These are phyloP conservation scores for Pyrocoelia pectoralis DNA, from an alignment of 2,888 invertebrate species.

Conservation along the genomic window DNA sequence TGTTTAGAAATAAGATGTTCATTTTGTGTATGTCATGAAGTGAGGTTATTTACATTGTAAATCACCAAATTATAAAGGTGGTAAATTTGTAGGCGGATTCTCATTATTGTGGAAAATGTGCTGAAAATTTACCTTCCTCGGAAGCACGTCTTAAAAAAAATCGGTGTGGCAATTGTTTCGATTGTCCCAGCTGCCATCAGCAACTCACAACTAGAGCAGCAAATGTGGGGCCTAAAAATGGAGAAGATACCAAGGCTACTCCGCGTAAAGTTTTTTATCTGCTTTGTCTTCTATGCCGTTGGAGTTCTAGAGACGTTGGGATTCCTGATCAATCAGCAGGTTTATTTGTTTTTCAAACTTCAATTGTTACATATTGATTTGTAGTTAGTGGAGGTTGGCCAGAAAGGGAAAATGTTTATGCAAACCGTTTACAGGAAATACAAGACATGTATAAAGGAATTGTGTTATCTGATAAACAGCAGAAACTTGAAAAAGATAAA, in stretches of 20 bases:
- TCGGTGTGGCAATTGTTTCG: slow-evolving; percentile 93
- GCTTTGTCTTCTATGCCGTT: slow-evolving; percentile 92
- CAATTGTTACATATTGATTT: slow-evolving; percentile 40
- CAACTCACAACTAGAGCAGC: slow-evolving; percentile 80
- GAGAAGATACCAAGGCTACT: slow-evolving; percentile 67
- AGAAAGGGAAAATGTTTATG: slow-evolving; percentile 81
- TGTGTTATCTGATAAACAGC: slow-evolving; percentile 86
- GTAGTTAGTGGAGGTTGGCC: slow-evolving; percentile 91
- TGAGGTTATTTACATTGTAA: slow-evolving; percentile 58
- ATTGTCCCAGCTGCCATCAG: slow-evolving; percentile 95
- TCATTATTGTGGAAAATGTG: slow-evolving; percentile 94
- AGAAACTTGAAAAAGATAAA: slow-evolving; percentile 84
- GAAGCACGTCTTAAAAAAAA: slow-evolving; percentile 96
- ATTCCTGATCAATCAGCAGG: slow-evolving; percentile 91
- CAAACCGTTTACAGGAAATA: slow-evolving; percentile 76
- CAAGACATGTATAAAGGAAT: slow-evolving; percentile 88
- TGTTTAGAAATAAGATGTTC: slow-evolving; percentile 93
- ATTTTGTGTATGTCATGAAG: slow-evolving; percentile 97
- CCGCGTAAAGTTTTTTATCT: slow-evolving; percentile 91
- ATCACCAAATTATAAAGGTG: not conserved
- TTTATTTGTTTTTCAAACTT: slow-evolving; percentile 55
- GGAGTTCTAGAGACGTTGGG: slow-evolving; percentile 96
- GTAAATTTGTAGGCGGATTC: slow-evolving; percentile 87
- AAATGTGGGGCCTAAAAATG: slow-evolving; percentile 55
- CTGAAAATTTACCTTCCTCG: slow-evolving; percentile 93